A percentile compares a stretch with the other conserved stretches of the same genome.
Evolutionary conservation across 2,113 vertebrate genomes (phyloP).

Genomic region (Eonycteris spelaea): DNA sequence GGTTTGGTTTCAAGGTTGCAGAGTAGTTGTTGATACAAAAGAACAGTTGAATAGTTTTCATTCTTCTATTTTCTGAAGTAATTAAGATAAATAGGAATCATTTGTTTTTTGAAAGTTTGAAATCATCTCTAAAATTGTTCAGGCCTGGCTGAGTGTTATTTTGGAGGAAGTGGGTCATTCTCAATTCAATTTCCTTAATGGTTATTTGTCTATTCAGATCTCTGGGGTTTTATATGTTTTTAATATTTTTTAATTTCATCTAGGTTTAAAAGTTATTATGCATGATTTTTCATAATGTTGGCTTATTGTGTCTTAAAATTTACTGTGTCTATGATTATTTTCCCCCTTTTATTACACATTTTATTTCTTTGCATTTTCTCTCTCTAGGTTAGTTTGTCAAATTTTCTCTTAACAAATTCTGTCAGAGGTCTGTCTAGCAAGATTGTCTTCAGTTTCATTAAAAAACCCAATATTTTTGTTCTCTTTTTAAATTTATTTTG

Average conservation of each 20-base stretch:
- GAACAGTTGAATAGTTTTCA: neutral
- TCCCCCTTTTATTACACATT: neutral
- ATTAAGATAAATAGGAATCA: neutral
- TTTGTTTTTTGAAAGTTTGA: neutral
- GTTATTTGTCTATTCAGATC: neutral
- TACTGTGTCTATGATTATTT: neutral
- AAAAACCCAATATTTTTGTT: neutral
- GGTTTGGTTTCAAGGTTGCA: neutral
- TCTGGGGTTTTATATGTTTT: neutral
- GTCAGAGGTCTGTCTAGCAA: neutral
- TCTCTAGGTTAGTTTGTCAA: neutral
- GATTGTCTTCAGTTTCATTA: neutral
- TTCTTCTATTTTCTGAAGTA: neutral
- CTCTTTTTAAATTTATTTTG: neutral
- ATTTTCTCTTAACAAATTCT: neutral
- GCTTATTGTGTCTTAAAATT: neutral
- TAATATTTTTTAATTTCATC: neutral
- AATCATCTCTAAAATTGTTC: neutral
- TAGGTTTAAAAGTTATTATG: neutral
- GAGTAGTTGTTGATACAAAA: neutral
- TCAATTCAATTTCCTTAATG: neutral
- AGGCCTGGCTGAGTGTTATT: neutral
- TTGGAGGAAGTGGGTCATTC: neutral
- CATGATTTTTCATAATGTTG: neutral
- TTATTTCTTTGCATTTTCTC: neutral